Conservation (phyloP, 2,797 vertebrate genomes). For the Geotrypetes seraphini region DNA sequence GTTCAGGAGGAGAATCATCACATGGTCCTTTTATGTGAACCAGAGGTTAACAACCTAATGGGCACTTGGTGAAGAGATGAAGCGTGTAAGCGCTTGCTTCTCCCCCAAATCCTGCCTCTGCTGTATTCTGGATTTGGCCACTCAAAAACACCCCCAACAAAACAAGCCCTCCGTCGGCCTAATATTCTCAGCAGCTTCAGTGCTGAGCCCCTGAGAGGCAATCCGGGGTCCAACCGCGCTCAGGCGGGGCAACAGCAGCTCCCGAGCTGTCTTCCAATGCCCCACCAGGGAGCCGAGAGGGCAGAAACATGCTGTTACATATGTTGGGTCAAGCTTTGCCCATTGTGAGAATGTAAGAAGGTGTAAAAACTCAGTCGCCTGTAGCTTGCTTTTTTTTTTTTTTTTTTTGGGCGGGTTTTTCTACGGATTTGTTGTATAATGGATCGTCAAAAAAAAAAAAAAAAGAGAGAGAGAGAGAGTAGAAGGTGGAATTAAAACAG, state of each 20-base stretch:
- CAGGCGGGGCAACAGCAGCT: conserved; percentile 54
- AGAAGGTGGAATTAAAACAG: conserved; percentile 70
- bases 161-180: conserved; percentile 54
- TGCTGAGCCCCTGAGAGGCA: conserved; percentile 58
- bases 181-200: conserved; percentile 50
- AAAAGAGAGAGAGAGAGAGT: too few relatives aligned
- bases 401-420: conserved; percentile 56
- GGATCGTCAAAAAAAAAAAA: conserved; percentile 64
- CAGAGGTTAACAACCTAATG: conserved; percentile 77
- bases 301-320: conserved; percentile 78
- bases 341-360: conserved; percentile 73
- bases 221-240: conserved; percentile 50
- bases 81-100: conserved; percentile 69
- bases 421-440: conserved; percentile 63
- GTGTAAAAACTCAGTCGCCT: conserved; percentile 77
- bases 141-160: too few relatives aligned
- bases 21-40: conserved; percentile 63
- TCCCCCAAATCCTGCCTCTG: conserved; percentile 48
- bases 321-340: conserved; percentile 82
- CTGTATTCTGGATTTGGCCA: conserved; percentile 65
- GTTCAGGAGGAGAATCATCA: conserved; percentile 49
- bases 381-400: conserved; percentile 56
- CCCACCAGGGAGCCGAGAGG: conserved; percentile 55
- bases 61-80: conserved; percentile 67
- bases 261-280: conserved; percentile 49